These are phyloP conservation scores for Acanthopleura granulata DNA, from an alignment of 2,888 invertebrate genomes.

Conservation along the genomic window DNA sequence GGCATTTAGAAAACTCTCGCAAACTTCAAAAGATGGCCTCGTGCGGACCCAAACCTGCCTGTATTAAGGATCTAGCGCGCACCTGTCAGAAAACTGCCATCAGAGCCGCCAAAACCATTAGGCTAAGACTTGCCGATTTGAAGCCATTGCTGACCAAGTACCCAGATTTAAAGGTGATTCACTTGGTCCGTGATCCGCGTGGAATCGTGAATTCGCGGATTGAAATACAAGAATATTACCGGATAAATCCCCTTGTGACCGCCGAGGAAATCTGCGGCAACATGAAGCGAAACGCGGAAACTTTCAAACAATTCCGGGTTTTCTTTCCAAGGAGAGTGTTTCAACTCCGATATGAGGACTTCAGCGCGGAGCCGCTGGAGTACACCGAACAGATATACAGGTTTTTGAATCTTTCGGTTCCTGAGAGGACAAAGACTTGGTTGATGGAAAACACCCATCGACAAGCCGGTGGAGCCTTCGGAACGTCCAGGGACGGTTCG, in stretches of 20 bases:
- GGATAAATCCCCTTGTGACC: background rate
- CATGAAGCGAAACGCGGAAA: background rate
- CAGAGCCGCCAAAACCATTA: background rate
- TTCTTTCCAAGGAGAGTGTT: background rate
- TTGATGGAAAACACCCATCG: background rate
- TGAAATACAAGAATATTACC: background rate
- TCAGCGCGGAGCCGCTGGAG: background rate
- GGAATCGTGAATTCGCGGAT: slow-evolving; percentile 2
- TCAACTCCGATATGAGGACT: slow-evolving; percentile 6
- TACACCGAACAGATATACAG: background rate
- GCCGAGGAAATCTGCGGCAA: slow-evolving; percentile 1
- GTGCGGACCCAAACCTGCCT: background rate
- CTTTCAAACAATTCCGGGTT: slow-evolving; percentile 7
- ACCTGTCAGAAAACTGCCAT: background rate
- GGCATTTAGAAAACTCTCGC: background rate
- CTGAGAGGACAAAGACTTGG: background rate
- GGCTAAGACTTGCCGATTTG: background rate
- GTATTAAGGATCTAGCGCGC: background rate
- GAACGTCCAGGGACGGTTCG: no score
- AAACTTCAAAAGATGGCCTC: background rate
- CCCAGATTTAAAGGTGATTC: background rate
- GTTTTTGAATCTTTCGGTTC: background rate
- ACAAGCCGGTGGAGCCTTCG: no score
- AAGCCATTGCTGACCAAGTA: slow-evolving; percentile 2
- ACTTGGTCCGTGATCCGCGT: background rate